These are phyloP conservation scores for Trilocha varians DNA, from an alignment of 2,888 invertebrate genomes.

Conservation along the genomic window DNA sequence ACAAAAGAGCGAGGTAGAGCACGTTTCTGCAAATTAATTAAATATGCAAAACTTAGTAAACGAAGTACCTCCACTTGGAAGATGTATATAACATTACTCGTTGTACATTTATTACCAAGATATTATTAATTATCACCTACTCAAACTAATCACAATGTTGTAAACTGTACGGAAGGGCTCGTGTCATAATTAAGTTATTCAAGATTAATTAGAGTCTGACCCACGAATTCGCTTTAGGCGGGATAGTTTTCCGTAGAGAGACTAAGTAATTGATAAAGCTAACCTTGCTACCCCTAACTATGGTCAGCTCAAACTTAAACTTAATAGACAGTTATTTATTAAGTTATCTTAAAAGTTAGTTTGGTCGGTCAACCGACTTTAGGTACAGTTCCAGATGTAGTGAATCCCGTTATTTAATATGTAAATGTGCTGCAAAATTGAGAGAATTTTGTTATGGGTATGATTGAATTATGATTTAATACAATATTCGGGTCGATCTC, in stretches of 20 bases:
- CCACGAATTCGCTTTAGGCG: constrained; percentile 19
- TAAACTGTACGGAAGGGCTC: constrained; percentile 18
- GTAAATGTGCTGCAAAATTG: no score
- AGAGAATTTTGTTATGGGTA: no score
- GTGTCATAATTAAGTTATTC: constrained; percentile 53
- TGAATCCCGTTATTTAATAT: no score
- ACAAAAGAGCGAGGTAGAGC: no score
- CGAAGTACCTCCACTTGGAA: no score
- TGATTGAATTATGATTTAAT: no score
- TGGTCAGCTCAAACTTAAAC: constrained; percentile 39
- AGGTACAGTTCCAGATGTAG: no score
- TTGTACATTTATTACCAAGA: not conserved
- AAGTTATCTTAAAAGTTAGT: constrained; percentile 36
- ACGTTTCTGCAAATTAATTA: no score
- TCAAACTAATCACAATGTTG: constrained; percentile 4
- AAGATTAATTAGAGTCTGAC: constrained; percentile 46
- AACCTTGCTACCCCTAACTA: constrained; percentile 48
- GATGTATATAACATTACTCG: not conserved
- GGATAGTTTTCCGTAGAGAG: constrained; percentile 31
- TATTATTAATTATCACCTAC: not conserved
- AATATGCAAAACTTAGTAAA: no score
- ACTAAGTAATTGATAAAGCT: constrained; percentile 60
- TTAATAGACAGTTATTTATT: constrained; percentile 42
- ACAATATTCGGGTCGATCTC: no score
- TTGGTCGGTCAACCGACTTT: no score